phyloP scores from a whole-genome alignment of 2,888 invertebrate species.

The Plagiodera versicolora region DNA sequence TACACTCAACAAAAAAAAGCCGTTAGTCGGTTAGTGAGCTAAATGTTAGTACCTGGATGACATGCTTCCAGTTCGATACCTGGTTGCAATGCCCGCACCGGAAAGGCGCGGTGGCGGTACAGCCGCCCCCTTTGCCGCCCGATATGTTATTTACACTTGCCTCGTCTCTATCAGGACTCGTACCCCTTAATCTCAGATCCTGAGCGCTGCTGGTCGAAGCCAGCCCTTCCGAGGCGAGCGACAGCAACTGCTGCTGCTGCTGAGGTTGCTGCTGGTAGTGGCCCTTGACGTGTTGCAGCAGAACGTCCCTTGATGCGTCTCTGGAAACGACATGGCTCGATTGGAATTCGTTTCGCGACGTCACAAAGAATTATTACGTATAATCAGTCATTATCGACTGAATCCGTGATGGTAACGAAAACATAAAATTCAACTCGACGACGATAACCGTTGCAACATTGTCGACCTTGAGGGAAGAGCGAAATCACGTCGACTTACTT shows the following conservation, averaged over 20 bases:
- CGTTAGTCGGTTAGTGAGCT: constrained; percentile 47
- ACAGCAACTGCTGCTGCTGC: constrained; percentile 9
- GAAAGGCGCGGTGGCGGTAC: constrained; percentile 57
- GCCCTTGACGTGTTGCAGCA: constrained; percentile 67
- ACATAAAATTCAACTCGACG: constrained; percentile 12
- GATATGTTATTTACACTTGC: constrained; percentile 56
- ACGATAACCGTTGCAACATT: constrained; percentile 21
- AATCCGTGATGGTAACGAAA: constrained; percentile 24
- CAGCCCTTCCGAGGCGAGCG: constrained; percentile 1
- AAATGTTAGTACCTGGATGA: constrained; percentile 72
- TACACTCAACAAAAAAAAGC: constrained; percentile 7
- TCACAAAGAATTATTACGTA: constrained; percentile 22
- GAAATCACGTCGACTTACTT: constrained; percentile 65
- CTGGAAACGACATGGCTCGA: constrained; percentile 48
- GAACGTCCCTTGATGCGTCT: constrained; percentile 65
- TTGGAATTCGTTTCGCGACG: too few relatives aligned
- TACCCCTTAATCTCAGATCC: constrained; percentile 45
- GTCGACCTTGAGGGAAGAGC: constrained; percentile 17
- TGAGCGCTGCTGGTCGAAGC: constrained; percentile 23
- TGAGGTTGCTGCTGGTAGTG: constrained; percentile 58
- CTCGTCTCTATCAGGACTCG: constrained; percentile 55
- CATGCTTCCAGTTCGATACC: constrained; percentile 83
- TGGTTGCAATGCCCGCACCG: constrained; percentile 82
- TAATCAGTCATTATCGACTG: constrained; percentile 20
- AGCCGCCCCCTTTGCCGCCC: constrained; percentile 48